Conservation (phyloP, 2,113 vertebrate species). For the Paracanthobrama guichenoti region DNA sequence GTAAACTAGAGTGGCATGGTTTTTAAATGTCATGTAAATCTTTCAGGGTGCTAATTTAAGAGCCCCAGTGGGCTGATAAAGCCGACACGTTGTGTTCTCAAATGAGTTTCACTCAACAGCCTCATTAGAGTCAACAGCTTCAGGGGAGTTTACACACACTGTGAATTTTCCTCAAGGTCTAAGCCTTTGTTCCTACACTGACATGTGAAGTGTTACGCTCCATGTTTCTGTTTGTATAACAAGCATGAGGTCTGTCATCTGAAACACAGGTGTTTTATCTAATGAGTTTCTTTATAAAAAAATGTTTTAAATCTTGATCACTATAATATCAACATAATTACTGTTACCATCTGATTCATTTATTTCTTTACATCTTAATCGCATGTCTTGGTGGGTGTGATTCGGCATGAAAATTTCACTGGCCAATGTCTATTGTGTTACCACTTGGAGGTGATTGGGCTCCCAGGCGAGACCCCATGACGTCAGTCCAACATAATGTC, state of each 20-base stretch:
- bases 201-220: background rate
- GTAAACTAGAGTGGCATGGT: conserved; percentile 53
- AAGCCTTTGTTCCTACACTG: background rate
- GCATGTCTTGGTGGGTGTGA: too few relatives aligned
- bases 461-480: too few relatives aligned
- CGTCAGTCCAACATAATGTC: too few relatives aligned
- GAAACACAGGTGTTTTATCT: background rate
- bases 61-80: conserved; percentile 64
- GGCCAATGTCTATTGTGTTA: too few relatives aligned
- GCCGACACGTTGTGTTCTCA: conserved; percentile 55
- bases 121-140: conserved; percentile 13
- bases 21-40: conserved; percentile 68
- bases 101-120: conserved; percentile 45
- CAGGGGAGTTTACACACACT: conserved; percentile 14
- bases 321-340: too few relatives aligned
- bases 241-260: conserved; percentile 9
- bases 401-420: too few relatives aligned
- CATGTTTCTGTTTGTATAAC: background rate
- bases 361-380: too few relatives aligned
- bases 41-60: conserved; percentile 60
- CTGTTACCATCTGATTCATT: too few relatives aligned
- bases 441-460: too few relatives aligned
- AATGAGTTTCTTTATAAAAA: too few relatives aligned
- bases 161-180: background rate
- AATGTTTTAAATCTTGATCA: too few relatives aligned